These are phyloP conservation scores for Drosophila borealis DNA, from an alignment of 2,888 invertebrate genomes.

Conservation along the genomic window DNA sequence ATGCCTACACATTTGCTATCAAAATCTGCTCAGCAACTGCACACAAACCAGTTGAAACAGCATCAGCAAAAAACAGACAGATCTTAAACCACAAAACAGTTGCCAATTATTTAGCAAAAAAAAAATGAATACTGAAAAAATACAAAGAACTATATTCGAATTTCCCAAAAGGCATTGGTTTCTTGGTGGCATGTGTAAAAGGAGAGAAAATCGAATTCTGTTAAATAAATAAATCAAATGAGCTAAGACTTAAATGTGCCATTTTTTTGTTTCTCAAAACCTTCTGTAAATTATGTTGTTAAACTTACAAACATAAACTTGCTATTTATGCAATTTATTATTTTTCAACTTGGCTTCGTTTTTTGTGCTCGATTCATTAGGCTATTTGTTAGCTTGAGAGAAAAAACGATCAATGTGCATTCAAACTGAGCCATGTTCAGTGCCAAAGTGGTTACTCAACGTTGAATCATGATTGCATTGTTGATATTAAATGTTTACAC, in stretches of 20 bases:
- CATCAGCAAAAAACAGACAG: conserved; percentile 14
- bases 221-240: conserved; percentile 24
- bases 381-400: conserved; percentile 30
- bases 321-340: conserved; percentile 15
- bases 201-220: conserved; percentile 14
- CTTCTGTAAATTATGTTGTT: conserved; percentile 82
- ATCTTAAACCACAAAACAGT: conserved; percentile 29
- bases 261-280: conserved; percentile 65
- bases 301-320: conserved; percentile 25
- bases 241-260: conserved; percentile 41
- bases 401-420: conserved; percentile 6
- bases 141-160: conserved; percentile 21
- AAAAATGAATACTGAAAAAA: conserved; percentile 32
- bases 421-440: background rate
- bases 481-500: conserved; percentile 19
- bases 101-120: conserved; percentile 47
- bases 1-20: conserved; percentile 37
- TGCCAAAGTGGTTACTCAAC: conserved; percentile 6
- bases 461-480: conserved; percentile 22
- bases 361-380: conserved; percentile 34
- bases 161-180: conserved; percentile 88
- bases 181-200: conserved; percentile 90
- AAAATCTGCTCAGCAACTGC: conserved; percentile 44
- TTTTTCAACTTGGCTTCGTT: conserved; percentile 39
- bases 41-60: conserved; percentile 15